Evolutionary conservation across 2,888 invertebrate species (phyloP).

Genomic region (Caprella mutica): DNA sequence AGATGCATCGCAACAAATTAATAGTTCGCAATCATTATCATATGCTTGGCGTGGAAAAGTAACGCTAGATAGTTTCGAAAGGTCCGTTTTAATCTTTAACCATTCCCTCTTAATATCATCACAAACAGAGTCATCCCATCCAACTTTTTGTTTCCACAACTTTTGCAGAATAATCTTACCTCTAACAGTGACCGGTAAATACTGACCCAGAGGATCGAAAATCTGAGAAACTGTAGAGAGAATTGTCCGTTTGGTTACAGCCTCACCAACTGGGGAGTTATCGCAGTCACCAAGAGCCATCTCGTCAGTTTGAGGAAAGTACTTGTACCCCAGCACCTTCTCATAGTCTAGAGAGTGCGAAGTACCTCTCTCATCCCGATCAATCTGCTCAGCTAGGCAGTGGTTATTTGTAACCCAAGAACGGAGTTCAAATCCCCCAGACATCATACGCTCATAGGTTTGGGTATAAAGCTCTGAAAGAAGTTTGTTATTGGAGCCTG

Average conservation of each 20-base stretch:
- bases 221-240: background rate
- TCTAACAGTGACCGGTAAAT: background rate
- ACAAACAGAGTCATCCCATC: background rate
- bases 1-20: background rate
- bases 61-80: background rate
- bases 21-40: too few species aligned
- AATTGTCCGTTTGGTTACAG: background rate
- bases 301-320: background rate
- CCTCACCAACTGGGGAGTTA: background rate
- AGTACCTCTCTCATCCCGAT: background rate
- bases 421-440: background rate
- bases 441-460: background rate
- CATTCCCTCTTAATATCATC: too few species aligned
- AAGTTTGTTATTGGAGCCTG: background rate
- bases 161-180: background rate
- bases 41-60: background rate
- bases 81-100: background rate
- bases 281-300: background rate
- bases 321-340: conserved; percentile 1
- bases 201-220: conserved; percentile 5
- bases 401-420: background rate
- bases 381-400: background rate
- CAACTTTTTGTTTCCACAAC: too few species aligned
- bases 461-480: background rate
- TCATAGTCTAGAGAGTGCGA: background rate